Base-by-base conservation (phyloP, 2,113 vertebrate species). In the Mus pahari region DNA sequence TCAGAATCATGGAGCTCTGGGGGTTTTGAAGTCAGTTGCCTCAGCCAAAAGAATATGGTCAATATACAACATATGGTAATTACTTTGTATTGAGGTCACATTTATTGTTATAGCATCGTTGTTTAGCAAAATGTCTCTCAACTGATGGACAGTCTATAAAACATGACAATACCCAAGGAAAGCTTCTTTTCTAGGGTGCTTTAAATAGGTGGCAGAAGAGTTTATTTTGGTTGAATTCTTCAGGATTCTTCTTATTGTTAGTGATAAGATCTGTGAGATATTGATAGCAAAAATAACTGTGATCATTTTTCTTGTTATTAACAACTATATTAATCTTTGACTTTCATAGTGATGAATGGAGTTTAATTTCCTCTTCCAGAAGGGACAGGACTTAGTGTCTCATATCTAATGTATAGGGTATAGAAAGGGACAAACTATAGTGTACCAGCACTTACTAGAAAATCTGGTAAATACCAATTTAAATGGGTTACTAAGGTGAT, bases 201-300 rank as follows among this genome's bases (percentile, higher is more conserved):
- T 87, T 55, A 95, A 77, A 33, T 22, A 92, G 60, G 9, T 89
- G 31, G 26, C n/a, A 82, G n/a, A 82, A 94, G 93, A 82, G 12
- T 36, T 16, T 4, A 55, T 84, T 33, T 70, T 39, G 4, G 11
- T 7, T 87, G 33, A 91, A 16, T 33, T 86, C 45, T 70, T 53
- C 33, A 24, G 31, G 11, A 70, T n/a, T 53, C 33, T n/a, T 50
- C 42, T 53, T 70, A 48, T 92, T 8, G 17, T 28, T 42, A 82
- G 6, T 82, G 55, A 82, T 78, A 36, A 55, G 19, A 22, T 90
- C 48, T 92, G 42, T 74, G 79, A 91, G 62, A 42, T 55, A 7
- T 48, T 75, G 39, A 33, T 16, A 39, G 12, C 24, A 70, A 75
- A 83, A 83, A 28, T 33, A 20, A 73, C 73, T 26, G 62, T 60